Base-by-base conservation (phyloP, 2,113 vertebrate genomes). In the Xerus inauris region DNA sequence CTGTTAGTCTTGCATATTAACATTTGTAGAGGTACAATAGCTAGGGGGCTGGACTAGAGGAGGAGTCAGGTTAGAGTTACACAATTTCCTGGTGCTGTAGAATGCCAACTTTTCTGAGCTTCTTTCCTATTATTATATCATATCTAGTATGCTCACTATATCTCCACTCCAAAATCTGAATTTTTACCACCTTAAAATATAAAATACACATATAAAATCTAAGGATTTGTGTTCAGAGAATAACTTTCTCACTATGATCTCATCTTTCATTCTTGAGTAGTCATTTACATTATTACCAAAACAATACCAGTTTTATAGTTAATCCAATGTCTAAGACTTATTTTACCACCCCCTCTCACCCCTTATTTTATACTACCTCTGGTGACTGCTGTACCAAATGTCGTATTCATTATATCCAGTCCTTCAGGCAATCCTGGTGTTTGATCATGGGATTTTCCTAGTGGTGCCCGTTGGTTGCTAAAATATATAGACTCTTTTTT, bases 361-460 rank as follows among this genome's bases (percentile, higher is more conserved):
- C 20, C 8, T 42, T 64, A 17, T 30, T 71, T 38, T 94, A 81
- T 89, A 96, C 57, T 98, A 99, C 98, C 98, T 98, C 84, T 97
- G 62, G 97, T 24, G 38, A 87, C 0, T 89, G 97, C 82, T 49
- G 26, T 94, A 47, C 99, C 99, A 98, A 99, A 99, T 16, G 98
- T 98, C 2, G 98, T 99, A 82, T 97, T 97, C 87, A 97, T 79
- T 62, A 97, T 20, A 96, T 98, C 98, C 85, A 99, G 65, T 85
- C 98, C 98, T 87, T 97, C 1, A 13, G 99, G 99, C 91, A 99
- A 98, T 92, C 98, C 97, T 28, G 49, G 32, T 2, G 90, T 94
- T 10, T 98, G 98, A 97, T 98, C 97, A 51, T 95, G 97, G 82
- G 99, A 98, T 97, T 91, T 99, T 81, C 99, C 99, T 72, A 99